phyloP scores from a whole-genome alignment of 2,888 invertebrate genomes.

The Tromatobia lineatoria region DNA sequence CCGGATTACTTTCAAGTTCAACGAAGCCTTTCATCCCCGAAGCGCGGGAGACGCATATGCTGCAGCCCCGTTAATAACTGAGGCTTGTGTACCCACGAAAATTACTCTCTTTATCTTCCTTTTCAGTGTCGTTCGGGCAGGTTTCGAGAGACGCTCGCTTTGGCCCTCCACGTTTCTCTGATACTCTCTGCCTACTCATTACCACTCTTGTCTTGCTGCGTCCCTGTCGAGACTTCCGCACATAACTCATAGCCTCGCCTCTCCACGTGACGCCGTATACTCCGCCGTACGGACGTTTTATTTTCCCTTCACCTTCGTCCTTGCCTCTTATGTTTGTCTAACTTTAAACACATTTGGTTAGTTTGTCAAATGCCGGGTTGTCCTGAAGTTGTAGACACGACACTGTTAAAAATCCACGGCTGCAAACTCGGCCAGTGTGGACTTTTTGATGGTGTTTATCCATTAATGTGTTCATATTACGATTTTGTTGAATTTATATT shows the following conservation, averaged over 20 bases:
- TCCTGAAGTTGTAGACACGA: neutral
- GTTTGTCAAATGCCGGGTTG: neutral
- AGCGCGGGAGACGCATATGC: slow-evolving; percentile 46
- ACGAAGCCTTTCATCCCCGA: slow-evolving; percentile 62
- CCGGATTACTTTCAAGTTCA: slow-evolving; percentile 68
- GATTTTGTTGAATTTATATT: too few species aligned
- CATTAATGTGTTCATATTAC: too few species aligned
- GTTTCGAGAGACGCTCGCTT: slow-evolving; percentile 55
- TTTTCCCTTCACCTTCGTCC: slow-evolving; percentile 52
- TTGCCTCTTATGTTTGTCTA: slow-evolving; percentile 65
- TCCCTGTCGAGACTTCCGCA: slow-evolving; percentile 34
- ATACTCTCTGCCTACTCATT: slow-evolving; percentile 56
- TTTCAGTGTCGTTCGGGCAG: slow-evolving; percentile 53
- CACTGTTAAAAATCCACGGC: too few species aligned
- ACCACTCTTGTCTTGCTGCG: slow-evolving; percentile 22
- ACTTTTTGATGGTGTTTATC: too few species aligned
- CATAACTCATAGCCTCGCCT: slow-evolving; percentile 37
- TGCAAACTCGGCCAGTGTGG: too few species aligned
- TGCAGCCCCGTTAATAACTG: slow-evolving; percentile 78
- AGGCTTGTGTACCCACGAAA: slow-evolving; percentile 78
- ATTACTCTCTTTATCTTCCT: slow-evolving; percentile 79
- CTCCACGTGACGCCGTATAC: neutral
- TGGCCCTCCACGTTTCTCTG: slow-evolving; percentile 41
- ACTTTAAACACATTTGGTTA: slow-evolving; percentile 66
- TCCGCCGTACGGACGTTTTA: slow-evolving; percentile 14